Percentiles rank a stretch among this genome's conserved stretches.
Evolutionary conservation across 2,113 vertebrate species (phyloP).

Genomic region (Ia io): DNA sequence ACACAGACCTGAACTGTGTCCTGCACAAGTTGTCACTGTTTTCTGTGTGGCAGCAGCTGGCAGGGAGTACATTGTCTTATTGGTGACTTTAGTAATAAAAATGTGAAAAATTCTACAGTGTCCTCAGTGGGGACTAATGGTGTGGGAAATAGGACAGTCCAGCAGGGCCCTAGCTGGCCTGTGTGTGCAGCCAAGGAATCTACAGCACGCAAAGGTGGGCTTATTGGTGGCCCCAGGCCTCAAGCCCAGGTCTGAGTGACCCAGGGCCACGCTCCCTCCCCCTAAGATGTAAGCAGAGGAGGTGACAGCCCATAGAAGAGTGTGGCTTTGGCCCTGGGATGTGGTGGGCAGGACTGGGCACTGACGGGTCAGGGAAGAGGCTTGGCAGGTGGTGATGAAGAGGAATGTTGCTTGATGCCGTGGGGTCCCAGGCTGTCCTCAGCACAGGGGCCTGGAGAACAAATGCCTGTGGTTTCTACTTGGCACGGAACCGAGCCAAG

Average conservation of each 20-base stretch:
- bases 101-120: neutral
- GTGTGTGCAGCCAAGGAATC: neutral
- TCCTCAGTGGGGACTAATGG: neutral
- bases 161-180: neutral
- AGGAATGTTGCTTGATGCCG: neutral
- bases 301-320: neutral
- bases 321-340: neutral
- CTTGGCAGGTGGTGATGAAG: neutral
- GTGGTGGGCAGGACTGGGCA: neutral
- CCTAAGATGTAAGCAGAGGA: neutral
- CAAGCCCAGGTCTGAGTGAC: neutral
- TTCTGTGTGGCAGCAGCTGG: neutral
- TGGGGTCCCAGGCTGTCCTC: neutral
- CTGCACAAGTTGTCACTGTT: neutral
- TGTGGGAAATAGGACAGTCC: neutral
- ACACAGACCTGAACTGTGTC: neutral
- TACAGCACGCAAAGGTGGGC: neutral
- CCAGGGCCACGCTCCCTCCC: neutral
- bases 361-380: neutral
- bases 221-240: neutral
- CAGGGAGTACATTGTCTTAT: neutral
- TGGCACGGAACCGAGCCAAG: neutral
- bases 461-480: too few species aligned
- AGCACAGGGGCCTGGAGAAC: neutral
- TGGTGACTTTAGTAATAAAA: neutral